These are phyloP conservation scores for Sminthopsis crassicaudata DNA, from an alignment of 2,113 vertebrate genomes.

Conservation along the genomic window DNA sequence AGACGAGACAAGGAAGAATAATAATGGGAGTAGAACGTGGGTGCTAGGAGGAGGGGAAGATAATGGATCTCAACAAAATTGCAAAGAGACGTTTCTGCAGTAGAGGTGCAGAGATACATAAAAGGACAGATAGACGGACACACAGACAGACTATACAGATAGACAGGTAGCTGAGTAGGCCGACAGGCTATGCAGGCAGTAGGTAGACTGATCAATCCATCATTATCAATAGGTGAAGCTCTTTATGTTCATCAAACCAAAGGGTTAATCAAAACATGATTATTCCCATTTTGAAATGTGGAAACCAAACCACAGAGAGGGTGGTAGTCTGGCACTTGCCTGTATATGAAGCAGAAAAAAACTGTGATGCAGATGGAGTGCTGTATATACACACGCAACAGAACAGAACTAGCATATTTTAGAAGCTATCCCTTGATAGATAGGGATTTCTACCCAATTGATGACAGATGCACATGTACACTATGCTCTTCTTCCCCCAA, in stretches of 20 bases:
- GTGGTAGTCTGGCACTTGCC: not conserved
- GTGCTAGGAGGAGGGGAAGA: not conserved
- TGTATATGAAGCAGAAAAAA: not conserved
- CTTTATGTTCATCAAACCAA: not conserved
- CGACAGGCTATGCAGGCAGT: too few species aligned
- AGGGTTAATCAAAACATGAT: not conserved
- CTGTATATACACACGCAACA: not conserved
- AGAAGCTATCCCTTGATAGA: not conserved
- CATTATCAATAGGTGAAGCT: too few species aligned
- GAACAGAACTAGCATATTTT: not conserved
- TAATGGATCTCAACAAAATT: not conserved
- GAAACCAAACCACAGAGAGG: not conserved
- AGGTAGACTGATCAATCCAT: too few species aligned
- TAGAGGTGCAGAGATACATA: not conserved
- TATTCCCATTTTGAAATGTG: not conserved
- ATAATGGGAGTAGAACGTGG: not conserved
- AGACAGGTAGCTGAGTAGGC: too few species aligned
- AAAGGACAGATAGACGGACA: too few species aligned
- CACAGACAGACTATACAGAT: too few species aligned
- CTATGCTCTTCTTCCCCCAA: too few species aligned
- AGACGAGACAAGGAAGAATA: not conserved
- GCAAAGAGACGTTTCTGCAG: not conserved
- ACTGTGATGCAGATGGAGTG: not conserved
- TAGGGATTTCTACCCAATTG: not conserved
- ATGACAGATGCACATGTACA: not conserved